Evolutionary conservation across 2,113 vertebrate species (phyloP).

Genomic region (Nannospalax galili): DNA sequence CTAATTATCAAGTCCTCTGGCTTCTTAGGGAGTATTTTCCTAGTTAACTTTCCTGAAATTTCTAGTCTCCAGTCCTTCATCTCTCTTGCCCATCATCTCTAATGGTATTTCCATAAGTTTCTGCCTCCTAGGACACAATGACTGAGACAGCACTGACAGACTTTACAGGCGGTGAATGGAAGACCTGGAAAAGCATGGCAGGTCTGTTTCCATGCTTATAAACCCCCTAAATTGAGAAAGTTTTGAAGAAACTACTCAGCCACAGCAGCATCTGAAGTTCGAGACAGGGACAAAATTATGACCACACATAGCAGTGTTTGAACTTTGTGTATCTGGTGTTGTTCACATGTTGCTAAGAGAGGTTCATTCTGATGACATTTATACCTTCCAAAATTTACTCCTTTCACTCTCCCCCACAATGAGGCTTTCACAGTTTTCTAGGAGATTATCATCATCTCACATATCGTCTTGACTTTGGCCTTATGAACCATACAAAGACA

Average conservation of each 20-base stretch:
- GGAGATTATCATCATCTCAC: not conserved
- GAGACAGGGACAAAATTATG: not conserved
- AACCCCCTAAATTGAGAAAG: not conserved
- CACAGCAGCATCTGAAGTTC: not conserved
- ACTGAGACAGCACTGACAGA: not conserved
- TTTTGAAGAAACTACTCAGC: not conserved
- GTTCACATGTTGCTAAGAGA: not conserved
- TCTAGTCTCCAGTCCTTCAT: not conserved
- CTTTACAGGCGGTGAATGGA: not conserved
- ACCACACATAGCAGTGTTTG: too few species aligned
- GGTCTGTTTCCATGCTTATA: not conserved
- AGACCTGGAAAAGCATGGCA: not conserved
- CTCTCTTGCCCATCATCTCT: not conserved
- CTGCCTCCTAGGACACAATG: rapidly evolving
- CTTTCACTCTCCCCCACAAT: not conserved
- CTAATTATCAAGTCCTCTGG: not conserved
- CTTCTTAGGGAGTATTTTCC: not conserved
- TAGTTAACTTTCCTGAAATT: not conserved
- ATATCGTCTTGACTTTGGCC: not conserved
- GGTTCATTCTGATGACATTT: not conserved
- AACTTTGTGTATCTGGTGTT: not conserved
- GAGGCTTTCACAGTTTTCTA: not conserved
- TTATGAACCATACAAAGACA: not conserved
- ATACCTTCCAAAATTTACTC: not conserved
- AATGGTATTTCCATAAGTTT: not conserved